Conservation (phyloP, 35 echinoderm and acorn worm genomes). For the Chiridota heheva region DNA sequence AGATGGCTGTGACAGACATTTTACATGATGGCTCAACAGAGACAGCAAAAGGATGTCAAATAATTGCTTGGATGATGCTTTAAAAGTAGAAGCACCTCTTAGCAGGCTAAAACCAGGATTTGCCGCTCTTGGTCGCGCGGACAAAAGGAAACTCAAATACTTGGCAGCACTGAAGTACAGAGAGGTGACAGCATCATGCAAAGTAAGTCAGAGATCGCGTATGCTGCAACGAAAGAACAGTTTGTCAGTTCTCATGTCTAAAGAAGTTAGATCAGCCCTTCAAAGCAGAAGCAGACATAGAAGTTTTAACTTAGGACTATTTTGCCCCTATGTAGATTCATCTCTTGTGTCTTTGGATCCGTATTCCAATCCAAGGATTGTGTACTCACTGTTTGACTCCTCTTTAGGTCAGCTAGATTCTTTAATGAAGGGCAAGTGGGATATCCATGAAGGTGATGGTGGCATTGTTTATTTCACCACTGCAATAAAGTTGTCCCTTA, state of each 20-base stretch:
- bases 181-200: no score
- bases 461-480: not conserved
- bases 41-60: no score
- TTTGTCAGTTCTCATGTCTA: not conserved
- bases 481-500: not conserved
- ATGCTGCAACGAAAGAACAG: no score
- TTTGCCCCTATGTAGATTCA: not conserved
- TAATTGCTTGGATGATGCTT: no score
- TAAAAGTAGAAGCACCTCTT: no score
- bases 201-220: no score
- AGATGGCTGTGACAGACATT: no score
- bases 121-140: no score
- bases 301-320: not conserved
- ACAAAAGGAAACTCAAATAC: no score
- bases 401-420: not conserved
- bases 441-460: constrained; percentile 1
- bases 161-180: no score
- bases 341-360: not conserved
- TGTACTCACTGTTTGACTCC: constrained; percentile 1
- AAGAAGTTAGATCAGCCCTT: not conserved
- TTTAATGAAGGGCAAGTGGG: not conserved
- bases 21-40: no score
- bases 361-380: not conserved
- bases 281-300: not conserved
- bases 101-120: no score